Evolutionary conservation across 1,140 invertebrate species (phyloP).

Genomic region (Drosophila lowei): DNA sequence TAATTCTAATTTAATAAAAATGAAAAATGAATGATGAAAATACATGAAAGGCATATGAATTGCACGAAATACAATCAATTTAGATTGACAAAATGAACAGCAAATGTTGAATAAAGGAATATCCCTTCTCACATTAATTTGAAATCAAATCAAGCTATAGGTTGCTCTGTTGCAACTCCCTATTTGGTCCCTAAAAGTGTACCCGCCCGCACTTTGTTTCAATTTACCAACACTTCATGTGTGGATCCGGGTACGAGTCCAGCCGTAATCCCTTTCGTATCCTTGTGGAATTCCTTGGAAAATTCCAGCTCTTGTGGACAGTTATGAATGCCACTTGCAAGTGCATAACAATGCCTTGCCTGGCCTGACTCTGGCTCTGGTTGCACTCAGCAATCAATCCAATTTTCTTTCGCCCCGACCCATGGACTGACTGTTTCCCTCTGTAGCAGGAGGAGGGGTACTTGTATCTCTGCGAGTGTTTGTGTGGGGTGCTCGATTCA

Average conservation of each 20-base stretch:
- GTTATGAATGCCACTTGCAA: constrained; percentile 55
- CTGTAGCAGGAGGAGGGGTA: neutral
- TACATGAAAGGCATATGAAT: no score
- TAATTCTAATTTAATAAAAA: no score
- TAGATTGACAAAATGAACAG: no score
- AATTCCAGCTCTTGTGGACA: constrained; percentile 42
- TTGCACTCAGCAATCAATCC: constrained; percentile 55
- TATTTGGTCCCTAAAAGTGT: no score
- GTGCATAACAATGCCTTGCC: constrained; percentile 30
- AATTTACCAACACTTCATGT: constrained; percentile 44
- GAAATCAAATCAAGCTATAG: no score
- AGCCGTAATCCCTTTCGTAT: constrained; percentile 24
- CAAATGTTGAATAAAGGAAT: no score
- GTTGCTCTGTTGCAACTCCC: neutral
- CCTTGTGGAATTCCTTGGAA: constrained; percentile 10
- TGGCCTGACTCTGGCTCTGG: neutral
- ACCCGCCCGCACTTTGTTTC: constrained; percentile 33
- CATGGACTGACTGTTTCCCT: constrained; percentile 2
- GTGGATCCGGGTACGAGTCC: neutral
- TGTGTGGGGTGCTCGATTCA: constrained; percentile 26
- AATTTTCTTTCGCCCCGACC: constrained; percentile 23
- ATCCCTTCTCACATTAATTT: no score
- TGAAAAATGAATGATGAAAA: no score
- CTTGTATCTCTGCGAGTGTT: constrained; percentile 15
- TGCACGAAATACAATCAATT: no score